Evolutionary conservation across 1,140 invertebrate species (phyloP), one percentile per base, ranked within the genome.

Genomic region (Ladona fulva): DNA sequence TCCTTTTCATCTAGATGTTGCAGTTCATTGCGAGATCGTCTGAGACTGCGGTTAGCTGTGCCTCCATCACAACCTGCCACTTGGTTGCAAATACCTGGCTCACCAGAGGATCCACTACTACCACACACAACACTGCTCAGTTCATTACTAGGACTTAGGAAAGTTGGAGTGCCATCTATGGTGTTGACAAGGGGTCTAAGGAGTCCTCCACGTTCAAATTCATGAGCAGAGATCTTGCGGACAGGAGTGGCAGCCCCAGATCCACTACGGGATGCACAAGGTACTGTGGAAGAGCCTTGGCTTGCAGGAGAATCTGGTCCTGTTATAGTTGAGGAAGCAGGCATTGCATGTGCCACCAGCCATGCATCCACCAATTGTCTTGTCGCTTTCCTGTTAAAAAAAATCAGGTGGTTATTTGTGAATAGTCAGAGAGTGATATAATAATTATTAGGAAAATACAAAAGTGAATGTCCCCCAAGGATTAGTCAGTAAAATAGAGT

Each of bases 171-270:
- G 75, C 78, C 79, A 79, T 80, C 80, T 74, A 80, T 84, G 19
- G 88, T 91, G 78, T 92, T 94, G 74, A 97, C 92, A 83, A 97
- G 94, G 74, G 95, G 95, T 84, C 96, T 96, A 66, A 97, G 84
- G 10, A 96, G 88, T 66, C 95, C 95, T 0, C 95, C 95, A 1
- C 94, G 89, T 84, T 97, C 96, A 84, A 98, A 98, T 84, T 97
- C 96, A 85, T 97, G 95, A 12, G 96, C 95, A 3, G 95, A 97
- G 82, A 98, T 97, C 87, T 97, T 98, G 77, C 96, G 90, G 59
- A 97, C 95, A 12, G 96, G 96, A 24, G 95, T 96, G 75, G 94
- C 93, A 14, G 94, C 93, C 5, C 94, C 94, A 0, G 93, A 93
- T 12, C 91, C 89, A 74, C 87, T 86, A 85, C 88, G 78, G 22